A percentile compares a stretch with the other conserved stretches of the same genome.
Evolutionary conservation across 2,113 vertebrate species (phyloP).

Genomic region (Sturnira hondurensis): DNA sequence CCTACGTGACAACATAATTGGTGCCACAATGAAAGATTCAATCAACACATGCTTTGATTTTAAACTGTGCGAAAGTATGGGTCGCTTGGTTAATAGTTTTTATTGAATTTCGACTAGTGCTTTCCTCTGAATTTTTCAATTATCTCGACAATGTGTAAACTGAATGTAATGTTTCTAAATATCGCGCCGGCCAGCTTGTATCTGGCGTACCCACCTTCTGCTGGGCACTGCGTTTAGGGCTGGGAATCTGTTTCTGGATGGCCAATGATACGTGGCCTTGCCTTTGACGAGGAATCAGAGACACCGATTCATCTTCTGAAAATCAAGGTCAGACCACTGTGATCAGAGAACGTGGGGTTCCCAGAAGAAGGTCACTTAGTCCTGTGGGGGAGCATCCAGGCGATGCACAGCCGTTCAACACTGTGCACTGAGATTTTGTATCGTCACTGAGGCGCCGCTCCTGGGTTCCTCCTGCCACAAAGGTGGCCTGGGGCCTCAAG

Average conservation of each 20-base stretch:
- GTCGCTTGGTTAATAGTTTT: neutral
- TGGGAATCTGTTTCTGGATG: neutral
- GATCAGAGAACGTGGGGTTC: neutral
- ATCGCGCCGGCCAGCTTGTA: neutral
- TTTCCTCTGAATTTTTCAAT: neutral
- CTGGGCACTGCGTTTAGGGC: neutral
- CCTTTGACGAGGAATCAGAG: neutral
- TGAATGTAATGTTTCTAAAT: neutral
- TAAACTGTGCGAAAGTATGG: neutral
- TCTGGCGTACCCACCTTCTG: neutral
- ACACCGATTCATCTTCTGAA: neutral
- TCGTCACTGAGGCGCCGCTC: neutral
- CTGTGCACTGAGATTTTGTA: neutral
- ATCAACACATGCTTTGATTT: neutral
- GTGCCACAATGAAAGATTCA: conserved; percentile 34
- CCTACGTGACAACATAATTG: neutral
- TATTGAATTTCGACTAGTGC: neutral
- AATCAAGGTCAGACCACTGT: neutral
- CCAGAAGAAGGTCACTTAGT: neutral
- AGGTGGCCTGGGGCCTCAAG: neutral
- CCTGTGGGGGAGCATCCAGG: neutral
- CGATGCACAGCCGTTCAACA: neutral
- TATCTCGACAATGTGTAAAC: neutral
- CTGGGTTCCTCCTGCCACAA: neutral
- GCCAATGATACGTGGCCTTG: neutral